phyloP scores from a whole-genome alignment of 1,140 invertebrate species.

The Chlorops oryzae region DNA sequence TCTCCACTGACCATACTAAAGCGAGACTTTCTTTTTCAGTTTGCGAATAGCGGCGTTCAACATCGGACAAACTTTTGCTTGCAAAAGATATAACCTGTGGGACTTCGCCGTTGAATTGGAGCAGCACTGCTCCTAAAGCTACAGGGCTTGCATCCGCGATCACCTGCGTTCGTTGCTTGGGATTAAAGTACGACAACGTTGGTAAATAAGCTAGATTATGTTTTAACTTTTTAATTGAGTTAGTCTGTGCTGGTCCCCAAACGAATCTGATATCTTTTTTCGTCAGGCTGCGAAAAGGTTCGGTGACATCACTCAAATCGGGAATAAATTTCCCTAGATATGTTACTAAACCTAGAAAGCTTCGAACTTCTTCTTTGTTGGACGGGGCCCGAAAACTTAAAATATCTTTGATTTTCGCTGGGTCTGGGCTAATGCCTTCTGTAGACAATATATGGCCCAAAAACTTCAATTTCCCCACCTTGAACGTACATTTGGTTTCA shows the following conservation, averaged over 20 bases:
- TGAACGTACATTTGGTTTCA: slow-evolving; percentile 28
- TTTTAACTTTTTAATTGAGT: slow-evolving; percentile 23
- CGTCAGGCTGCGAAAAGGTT: slow-evolving; percentile 19
- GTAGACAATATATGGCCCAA: slow-evolving; percentile 15
- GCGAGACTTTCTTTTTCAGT: slow-evolving; percentile 18
- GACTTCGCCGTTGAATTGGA: slow-evolving; percentile 5
- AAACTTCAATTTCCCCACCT: slow-evolving; percentile 15
- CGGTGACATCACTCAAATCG: neutral
- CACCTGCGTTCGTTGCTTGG: slow-evolving; percentile 25
- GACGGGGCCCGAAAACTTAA: neutral
- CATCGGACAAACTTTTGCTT: slow-evolving; percentile 9
- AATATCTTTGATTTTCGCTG: neutral
- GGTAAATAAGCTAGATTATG: slow-evolving; percentile 1
- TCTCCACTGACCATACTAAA: too few species aligned
- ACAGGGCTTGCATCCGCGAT: slow-evolving; percentile 20
- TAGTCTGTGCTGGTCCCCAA: slow-evolving; percentile 14
- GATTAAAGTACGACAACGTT: slow-evolving; percentile 1
- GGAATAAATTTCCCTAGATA: slow-evolving; percentile 1
- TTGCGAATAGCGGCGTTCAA: slow-evolving; percentile 16
- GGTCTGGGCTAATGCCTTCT: neutral
- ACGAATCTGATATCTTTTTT: slow-evolving; percentile 17
- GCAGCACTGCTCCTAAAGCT: slow-evolving; percentile 14
- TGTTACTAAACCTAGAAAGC: slow-evolving; percentile 1
- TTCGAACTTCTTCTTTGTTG: neutral
- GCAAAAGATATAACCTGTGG: slow-evolving; percentile 15